phyloP scores from a whole-genome alignment of 2,797 vertebrate species.

The Lagodon rhomboides region DNA sequence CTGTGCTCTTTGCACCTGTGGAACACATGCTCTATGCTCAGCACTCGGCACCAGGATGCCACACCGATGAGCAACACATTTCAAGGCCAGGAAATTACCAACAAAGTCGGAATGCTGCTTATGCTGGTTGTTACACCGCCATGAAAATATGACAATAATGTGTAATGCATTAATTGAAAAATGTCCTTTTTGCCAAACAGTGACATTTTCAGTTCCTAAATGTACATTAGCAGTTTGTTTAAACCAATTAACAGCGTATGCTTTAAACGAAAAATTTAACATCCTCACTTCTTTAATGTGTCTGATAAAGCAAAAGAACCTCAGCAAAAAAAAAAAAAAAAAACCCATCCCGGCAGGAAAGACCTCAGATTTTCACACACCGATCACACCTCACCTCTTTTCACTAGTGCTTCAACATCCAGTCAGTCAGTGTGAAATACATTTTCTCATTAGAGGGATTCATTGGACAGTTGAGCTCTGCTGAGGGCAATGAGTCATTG shows the following conservation, averaged over 20 bases:
- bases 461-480: conserved; percentile 43
- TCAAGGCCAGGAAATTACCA: neutral
- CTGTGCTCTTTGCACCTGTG: neutral
- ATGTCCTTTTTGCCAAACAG: neutral
- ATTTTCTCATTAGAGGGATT: conserved; percentile 66
- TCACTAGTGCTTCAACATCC: conserved; percentile 44
- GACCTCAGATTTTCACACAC: conserved; percentile 25
- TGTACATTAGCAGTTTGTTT: neutral
- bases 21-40: neutral
- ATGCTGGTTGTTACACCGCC: neutral
- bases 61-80: too few relatives aligned
- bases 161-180: too few relatives aligned
- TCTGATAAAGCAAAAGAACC: conserved; percentile 6
- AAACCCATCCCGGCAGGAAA: conserved; percentile 22
- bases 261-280: neutral
- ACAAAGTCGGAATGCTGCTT: neutral
- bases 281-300: conserved; percentile 1
- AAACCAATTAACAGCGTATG: too few relatives aligned
- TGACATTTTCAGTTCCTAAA: neutral
- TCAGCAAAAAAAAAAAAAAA: neutral
- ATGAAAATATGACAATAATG: neutral
- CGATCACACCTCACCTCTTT: conserved; percentile 31
- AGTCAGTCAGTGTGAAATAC: conserved; percentile 51
- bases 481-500: conserved; percentile 43
- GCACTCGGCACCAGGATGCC: too few relatives aligned